Evolutionary conservation across 2,113 vertebrate genomes (phyloP), one percentile per base, ranked within the genome.

Genomic region (Amblyornis subalaris): DNA sequence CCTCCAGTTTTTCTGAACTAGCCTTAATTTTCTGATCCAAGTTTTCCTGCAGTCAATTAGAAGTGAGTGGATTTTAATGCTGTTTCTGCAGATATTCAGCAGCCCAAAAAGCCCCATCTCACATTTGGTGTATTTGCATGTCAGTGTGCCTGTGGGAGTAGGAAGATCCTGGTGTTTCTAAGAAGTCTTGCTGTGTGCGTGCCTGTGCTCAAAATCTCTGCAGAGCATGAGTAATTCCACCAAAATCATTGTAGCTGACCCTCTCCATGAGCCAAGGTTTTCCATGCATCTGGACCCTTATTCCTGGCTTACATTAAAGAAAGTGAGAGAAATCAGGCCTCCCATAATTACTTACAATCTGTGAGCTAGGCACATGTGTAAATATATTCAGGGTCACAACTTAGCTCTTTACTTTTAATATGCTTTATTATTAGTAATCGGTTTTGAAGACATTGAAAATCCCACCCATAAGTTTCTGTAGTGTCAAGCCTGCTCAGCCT

Each of bases 351-450:
- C 80, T 93, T 88, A 79, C 45, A 94, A 79, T 90, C 89, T 94
- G 87, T 13, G 35, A 96, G 71, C 50, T 54, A 82, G 85, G 58
- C 87, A 77, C 54, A 62, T 89, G 88, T 42, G 51, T 95, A 91
- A 96, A 95, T 94, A 91, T 94, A 89, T 95, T 92, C 74, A 65
- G 77, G 89, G 87, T 90, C 93, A 91, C 64, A 76, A 31, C 70
- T 72, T 79, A 89, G 81, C 62, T 94, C 67, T 96, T 74, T 91
- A 54, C 77, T 95, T 95, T 96, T 89, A 85, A 94, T 87, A 92
- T 75, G 78, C 55, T 94, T 92, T 90, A 62, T 94, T 96, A 76
- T 91, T 89, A 75, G 42, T 79, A 83, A 93, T 95, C 0, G 0
- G 31, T 82, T 85, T 51, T 91, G 33, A 86, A 88, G 79, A 86